Evolutionary conservation across 2,797 vertebrate genomes (phyloP), one percentile per base, ranked within the genome.

Genomic region (Sardinella longiceps): DNA sequence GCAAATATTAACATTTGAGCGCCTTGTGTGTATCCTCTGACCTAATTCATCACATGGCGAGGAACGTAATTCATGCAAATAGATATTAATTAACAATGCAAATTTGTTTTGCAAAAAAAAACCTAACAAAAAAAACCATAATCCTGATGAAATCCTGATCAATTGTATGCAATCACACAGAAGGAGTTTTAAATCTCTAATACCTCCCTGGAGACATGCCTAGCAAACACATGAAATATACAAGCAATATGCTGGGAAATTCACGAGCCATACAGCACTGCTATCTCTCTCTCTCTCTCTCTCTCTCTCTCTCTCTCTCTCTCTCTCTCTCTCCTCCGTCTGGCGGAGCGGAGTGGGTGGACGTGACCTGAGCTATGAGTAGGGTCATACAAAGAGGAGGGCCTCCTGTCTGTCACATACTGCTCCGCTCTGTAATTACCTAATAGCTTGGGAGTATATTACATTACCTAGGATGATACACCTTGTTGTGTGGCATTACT

Each of bases 1-100:
- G 33, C 66, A 74, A 74, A 70, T 33, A 70, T 70, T 70, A 70
- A 74, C 66, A 74, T 74, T 74, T 11, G n/a, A 33, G 66, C 28
- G 66, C n/a, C 30, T 70, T 66, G n/a, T 28, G 4, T 23, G 2
- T 66, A 10, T 28, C 60, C 11, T 20, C 15, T 37, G 3, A 37
- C 66, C 30, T 6, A 70, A 37, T 70, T 15, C 28, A 37, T 37
- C 30, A 20, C 30, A 37, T 82, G 83, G 84, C 63, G 87, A 43
- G 30, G 30, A 74, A 39, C 37, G 0, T 74, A 39, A 74, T 74
- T 15, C 33, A 74, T 74, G 33, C 66, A 74, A 30, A 30, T 74
- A 37, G 39, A 74, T 33, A 74, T 74, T 33, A 37, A 37, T 74
- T 74, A 74, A 15, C 14, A 37, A 74, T 74, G 66, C 15, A 74